phyloP scores from a whole-genome alignment of 2,113 vertebrate species.

The Cynoglossus semilaevis region DNA sequence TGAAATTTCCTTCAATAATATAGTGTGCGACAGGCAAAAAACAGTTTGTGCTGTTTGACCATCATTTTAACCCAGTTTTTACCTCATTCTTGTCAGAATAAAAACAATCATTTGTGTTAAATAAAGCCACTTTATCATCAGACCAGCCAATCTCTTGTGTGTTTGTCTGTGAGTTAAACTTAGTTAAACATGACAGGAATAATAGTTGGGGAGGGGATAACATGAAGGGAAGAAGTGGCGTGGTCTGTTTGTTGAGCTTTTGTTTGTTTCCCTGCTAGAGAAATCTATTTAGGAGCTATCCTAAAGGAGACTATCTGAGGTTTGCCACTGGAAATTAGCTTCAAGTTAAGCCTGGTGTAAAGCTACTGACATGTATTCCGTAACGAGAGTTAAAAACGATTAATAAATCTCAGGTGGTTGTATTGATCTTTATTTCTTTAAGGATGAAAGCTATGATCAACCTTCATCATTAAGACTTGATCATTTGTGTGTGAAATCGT shows the following conservation, averaged over 20 bases:
- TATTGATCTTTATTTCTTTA: too few relatives aligned
- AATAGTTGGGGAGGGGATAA: constrained; percentile 56
- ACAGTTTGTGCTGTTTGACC: background rate
- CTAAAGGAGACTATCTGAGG: constrained; percentile 36
- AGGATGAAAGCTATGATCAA: too few relatives aligned
- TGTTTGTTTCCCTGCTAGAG: constrained; percentile 70
- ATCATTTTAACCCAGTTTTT: too few relatives aligned
- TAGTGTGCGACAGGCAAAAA: background rate
- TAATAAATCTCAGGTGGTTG: too few relatives aligned
- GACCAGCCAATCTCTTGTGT: constrained; percentile 9
- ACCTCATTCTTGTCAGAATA: background rate
- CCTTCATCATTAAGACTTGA: too few relatives aligned
- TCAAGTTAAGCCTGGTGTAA: constrained; percentile 22
- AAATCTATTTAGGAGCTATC: constrained; percentile 62
- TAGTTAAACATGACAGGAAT: constrained; percentile 64
- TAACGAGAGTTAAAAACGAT: constrained; percentile 20
- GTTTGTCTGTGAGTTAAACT: constrained; percentile 17
- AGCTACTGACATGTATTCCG: constrained; percentile 44
- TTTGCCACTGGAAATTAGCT: constrained; percentile 45
- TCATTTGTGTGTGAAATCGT: too few relatives aligned
- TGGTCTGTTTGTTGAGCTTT: constrained; percentile 62
- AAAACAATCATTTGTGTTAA: constrained; percentile 14
- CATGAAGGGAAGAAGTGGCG: constrained; percentile 63
- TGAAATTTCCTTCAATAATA: constrained; percentile 9
- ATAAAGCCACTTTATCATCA: constrained; percentile 15